Base-by-base conservation (phyloP, 2,888 invertebrate genomes). In the Tribolium freemani region DNA sequence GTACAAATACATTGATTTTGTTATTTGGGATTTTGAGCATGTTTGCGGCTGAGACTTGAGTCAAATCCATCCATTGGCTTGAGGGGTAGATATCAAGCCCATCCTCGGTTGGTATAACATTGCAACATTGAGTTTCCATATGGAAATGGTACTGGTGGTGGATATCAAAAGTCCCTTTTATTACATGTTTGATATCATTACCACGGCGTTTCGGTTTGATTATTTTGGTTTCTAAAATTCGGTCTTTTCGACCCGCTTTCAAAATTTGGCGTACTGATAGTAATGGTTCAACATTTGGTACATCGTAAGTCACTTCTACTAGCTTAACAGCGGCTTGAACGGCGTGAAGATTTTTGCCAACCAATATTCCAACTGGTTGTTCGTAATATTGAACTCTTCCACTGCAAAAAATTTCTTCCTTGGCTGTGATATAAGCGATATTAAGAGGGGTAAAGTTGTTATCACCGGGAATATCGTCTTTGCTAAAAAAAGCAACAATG, bases 71-170 rank as follows among this genome's bases (percentile, higher is more conserved):
- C 89, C 90, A 92, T 78, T 93, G 93, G 0, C 91, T 88, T 0
- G 92, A 82, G 0, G 91, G 85, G 74, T 89, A 90, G 0, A 93
- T 88, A 60, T 93, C 90, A 72, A 93, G 83, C 0, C 91, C 92
- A 79, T 92, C 91, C 76, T 94, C 94, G 30, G 87, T 88, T 0
- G 93, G 94, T 21, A 89, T 84, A 9, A 90, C 88, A 1, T 91
- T 85, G 74, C 91, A 91, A 38, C 88, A 88, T 76, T 93, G 93
- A 0, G 92, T 89, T 83, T 95, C 94, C 93, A 95, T 93, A 0
- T 92, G 90, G 78, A 90, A 93, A 84, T 94, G 94, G 83, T 93
- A 94, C 81, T 95, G 95, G 0, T 88, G 83, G 0, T 91, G 91
- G n/a, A 90, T 86, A 54, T 88, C 86, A 53, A 90, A 88, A 20